Evolutionary conservation across 35 echinoderm and acorn worm species (phyloP), one percentile per base, ranked within the genome.

Genomic region (Ptychodera flava): DNA sequence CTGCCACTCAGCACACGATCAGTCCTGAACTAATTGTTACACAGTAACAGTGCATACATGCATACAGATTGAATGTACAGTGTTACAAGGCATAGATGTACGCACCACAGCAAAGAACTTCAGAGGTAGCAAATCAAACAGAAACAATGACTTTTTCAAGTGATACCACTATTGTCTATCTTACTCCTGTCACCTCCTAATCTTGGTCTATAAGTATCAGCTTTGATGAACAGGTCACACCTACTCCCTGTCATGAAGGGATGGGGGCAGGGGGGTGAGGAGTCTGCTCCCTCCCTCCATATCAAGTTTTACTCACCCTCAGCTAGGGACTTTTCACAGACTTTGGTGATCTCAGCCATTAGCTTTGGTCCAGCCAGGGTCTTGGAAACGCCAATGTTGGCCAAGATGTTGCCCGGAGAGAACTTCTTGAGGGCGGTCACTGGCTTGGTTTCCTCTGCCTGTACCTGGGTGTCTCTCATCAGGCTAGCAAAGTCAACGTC

Each of bases 401-500:
- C 88, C 37, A 99, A 88, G 36, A 99, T 83, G 16, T 88, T 91
- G 31, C 93, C 96, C 1, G 96, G 93, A 16, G 90, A 84, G 79
- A 94, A 99, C 78, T 85, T 90, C 35, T 88, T 90, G 31, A 99
- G 77, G 34, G 93, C 87, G 0, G 93, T 91, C 32, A 85, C 86
- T 30, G 86, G 38, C 78, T 90, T 76, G 16, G 81, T 91, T 33
- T 79, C 77, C 36, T 85, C 31, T 33, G 33, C 30, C 37, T 78
- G 85, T 84, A 31, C 85, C 32, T 83, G 34, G 78, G 80, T 79
- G 36, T 92, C 90, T 15, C 85, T 78, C 84, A 92, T 88, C 2
- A 94, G 77, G 79, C 88, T 91, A 53, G 76, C 32, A 92, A 92
- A 94, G 82, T 99, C 93, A 0, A 99, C 91, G 10, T 92, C 95